A percentile compares a stretch with the other conserved stretches of the same genome.
phyloP scores from a whole-genome alignment of 1,140 invertebrate species.

The Rhopalosiphum padi region DNA sequence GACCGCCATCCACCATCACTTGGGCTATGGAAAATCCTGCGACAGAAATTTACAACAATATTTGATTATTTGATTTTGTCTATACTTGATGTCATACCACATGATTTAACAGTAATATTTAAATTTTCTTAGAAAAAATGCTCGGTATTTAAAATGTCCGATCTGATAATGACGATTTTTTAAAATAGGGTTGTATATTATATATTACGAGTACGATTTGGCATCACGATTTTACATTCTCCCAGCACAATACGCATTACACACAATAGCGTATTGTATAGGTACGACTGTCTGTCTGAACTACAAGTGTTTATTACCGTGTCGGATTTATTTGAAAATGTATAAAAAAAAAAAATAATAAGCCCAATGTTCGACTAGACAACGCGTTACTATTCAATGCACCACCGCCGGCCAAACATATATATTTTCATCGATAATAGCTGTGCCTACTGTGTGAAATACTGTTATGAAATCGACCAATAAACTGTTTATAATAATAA shows the following conservation, averaged over 20 bases:
- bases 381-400: not conserved
- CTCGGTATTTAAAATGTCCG: not conserved
- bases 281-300: not conserved
- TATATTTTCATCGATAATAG: not conserved
- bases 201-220: not conserved
- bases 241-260: not conserved
- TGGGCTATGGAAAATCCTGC: constrained; percentile 65
- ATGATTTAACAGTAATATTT: not conserved
- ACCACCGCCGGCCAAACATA: not conserved
- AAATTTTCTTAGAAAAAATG: not conserved
- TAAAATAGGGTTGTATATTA: not conserved
- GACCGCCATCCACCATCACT: constrained; percentile 60
- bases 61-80: too few species aligned
- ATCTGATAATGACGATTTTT: not conserved
- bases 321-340: not conserved
- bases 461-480: not conserved
- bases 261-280: constrained; percentile 9
- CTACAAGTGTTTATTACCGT: not conserved
- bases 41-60: not conserved
- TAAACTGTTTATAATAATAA: constrained; percentile 5
- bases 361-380: not conserved
- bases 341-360: not conserved
- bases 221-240: not conserved
- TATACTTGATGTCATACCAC: too few species aligned
- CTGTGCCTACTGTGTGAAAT: not conserved